phyloP scores from a whole-genome alignment of 2,888 invertebrate species.

The Bhutanitis thaidina region DNA sequence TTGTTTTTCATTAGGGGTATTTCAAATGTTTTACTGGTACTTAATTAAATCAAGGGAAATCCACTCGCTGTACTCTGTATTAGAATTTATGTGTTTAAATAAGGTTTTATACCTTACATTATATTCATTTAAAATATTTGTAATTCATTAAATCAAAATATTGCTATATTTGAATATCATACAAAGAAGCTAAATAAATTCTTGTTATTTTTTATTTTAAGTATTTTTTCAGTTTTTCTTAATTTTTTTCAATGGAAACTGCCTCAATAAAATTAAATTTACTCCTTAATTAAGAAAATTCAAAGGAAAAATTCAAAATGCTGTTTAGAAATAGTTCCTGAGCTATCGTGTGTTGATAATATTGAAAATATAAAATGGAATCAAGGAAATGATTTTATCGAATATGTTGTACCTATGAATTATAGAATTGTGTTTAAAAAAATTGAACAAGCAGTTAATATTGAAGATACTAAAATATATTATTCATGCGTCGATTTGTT shows the following conservation, averaged over 20 bases:
- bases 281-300: constrained; percentile 44
- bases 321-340: constrained; percentile 60
- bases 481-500: constrained; percentile 60
- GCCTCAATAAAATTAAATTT: constrained; percentile 54
- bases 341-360: constrained; percentile 50
- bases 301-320: constrained; percentile 41
- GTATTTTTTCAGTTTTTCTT: constrained; percentile 17
- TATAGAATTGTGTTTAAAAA: constrained; percentile 59
- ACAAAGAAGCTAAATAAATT: not conserved
- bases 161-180: too few relatives aligned
- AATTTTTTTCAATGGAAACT: constrained; percentile 41
- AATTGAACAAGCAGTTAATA: constrained; percentile 19
- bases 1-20: too few relatives aligned
- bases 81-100: too few relatives aligned
- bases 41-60: too few relatives aligned
- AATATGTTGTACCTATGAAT: constrained; percentile 60
- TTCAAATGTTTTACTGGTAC: too few relatives aligned
- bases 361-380: constrained; percentile 56
- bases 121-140: too few relatives aligned
- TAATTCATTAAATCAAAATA: too few relatives aligned
- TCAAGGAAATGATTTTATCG: constrained; percentile 41
- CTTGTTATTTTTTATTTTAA: constrained; percentile 21
- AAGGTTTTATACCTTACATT: too few relatives aligned
- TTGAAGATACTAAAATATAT: constrained; percentile 42
- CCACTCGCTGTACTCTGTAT: too few relatives aligned